Percentiles rank a stretch among this genome's conserved stretches.
phyloP scores from a whole-genome alignment of 2,113 vertebrate genomes.

The Aphyosemion australe region DNA sequence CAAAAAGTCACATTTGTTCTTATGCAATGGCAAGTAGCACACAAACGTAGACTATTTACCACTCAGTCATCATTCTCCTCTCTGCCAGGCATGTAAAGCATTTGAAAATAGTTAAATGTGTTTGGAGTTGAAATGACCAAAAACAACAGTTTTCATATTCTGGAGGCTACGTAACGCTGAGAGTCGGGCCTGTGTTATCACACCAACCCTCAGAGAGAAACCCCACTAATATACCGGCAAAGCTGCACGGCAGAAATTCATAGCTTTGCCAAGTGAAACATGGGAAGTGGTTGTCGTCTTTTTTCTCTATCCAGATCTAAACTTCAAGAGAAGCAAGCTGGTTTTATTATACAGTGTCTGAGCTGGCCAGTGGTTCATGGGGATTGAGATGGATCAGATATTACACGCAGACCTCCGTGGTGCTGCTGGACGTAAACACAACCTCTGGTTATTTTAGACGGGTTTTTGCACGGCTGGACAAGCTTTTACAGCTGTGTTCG shows the following conservation, averaged over 20 bases:
- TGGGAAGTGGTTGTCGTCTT: constrained; percentile 69
- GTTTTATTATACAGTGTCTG: constrained; percentile 58
- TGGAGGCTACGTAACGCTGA: constrained; percentile 59
- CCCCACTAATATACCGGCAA: constrained; percentile 57
- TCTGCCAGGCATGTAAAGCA: constrained; percentile 51
- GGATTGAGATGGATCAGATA: constrained; percentile 68
- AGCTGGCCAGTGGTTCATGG: constrained; percentile 61
- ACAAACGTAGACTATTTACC: constrained; percentile 29
- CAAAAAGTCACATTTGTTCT: constrained; percentile 38
- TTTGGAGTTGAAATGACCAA: constrained; percentile 68
- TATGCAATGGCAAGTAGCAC: constrained; percentile 32
- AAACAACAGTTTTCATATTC: constrained; percentile 66
- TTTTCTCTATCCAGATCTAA: constrained; percentile 62
- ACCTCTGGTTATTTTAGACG: constrained; percentile 47
- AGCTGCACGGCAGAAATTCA: constrained; percentile 62
- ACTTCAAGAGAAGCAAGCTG: constrained; percentile 69
- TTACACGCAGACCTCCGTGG: constrained; percentile 61
- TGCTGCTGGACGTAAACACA: constrained; percentile 51
- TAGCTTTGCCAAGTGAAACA: constrained; percentile 71
- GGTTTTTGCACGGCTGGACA: constrained; percentile 57
- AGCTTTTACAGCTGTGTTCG: constrained; percentile 52
- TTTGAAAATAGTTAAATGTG: constrained; percentile 60
- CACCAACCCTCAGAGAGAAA: constrained; percentile 65
- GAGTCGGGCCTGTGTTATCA: constrained; percentile 70
- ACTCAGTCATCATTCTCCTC: constrained; percentile 40